Base-by-base conservation (phyloP, 1,140 invertebrate species). In the Drosophila watanabei region DNA sequence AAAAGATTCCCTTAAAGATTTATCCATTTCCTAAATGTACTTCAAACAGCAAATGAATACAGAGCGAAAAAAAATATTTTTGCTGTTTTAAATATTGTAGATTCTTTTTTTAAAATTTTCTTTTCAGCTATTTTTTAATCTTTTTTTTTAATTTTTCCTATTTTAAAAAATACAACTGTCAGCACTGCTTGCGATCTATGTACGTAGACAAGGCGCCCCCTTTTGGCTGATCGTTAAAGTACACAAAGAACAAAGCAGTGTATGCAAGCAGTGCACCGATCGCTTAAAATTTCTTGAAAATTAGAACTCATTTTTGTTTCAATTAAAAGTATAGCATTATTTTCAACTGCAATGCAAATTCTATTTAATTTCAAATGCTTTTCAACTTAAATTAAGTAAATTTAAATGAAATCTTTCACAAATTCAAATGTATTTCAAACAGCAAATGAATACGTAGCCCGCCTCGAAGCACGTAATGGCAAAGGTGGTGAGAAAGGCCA, bases 391-490 rank as follows among this genome's bases (percentile, higher is more conserved):
- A n/a, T 30, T 2, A 10, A 5, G 28, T n/a, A 11, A 5, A 6
- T 20, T 20, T 10, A 11, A 14, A 8, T 8, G 6, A 4, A 28
- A 1, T 48, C 28, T 48, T 14, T 24, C 6, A 7, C 1, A 24
- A 48, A 46, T 46, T 20, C 18, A 7, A 49, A 90, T 90, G 64
- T 75, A 82, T 45, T 76, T 77, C n/a, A 90, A 39, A 24, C 69
- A 64, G 35, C 69, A 60, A 48, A 84, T 49, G 30, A 90, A 32
- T 13, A 90, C 80, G 64, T 90, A 90, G 69, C 86, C 54, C 14
- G 93, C 93, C 95, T 96, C 94, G 62, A 94, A 96, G 28, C 86
- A 35, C 9, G 94, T 95, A 30, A 94, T 92, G 5, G 28, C 30
- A 35, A 92, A 93, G 11, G 94, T 95, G 4, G 94, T 82, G 18